A percentile compares a stretch with the other conserved stretches of the same genome.
These are phyloP conservation scores for Lacanobia oleracea DNA, from an alignment of 2,888 invertebrate species.

Conservation along the genomic window DNA sequence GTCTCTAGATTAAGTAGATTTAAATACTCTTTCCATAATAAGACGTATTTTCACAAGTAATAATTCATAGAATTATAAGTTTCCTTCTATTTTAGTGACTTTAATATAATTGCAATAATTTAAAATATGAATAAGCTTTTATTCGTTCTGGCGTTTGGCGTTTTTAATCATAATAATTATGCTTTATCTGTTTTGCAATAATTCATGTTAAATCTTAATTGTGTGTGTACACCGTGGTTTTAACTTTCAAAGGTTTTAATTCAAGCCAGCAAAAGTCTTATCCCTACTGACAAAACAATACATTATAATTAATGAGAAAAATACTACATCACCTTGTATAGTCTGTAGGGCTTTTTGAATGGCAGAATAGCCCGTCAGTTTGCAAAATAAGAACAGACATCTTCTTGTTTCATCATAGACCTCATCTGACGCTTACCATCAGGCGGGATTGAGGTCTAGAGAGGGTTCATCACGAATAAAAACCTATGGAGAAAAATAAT, in stretches of 20 bases:
- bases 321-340: constrained; percentile 2
- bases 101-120: constrained; percentile 42
- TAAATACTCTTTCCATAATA: not conserved
- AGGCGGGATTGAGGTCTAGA: not conserved
- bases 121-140: constrained; percentile 10
- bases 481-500: not conserved
- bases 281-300: not conserved
- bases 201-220: constrained; percentile 37
- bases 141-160: constrained; percentile 25
- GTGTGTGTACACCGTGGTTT: constrained; percentile 23
- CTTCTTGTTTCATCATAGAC: not conserved
- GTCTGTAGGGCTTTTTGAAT: not conserved
- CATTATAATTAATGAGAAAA: not conserved
- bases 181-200: constrained; percentile 26
- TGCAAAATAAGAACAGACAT: not conserved
- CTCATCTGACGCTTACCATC: not conserved
- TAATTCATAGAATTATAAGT: constrained; percentile 28
- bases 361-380: not conserved
- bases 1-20: constrained; percentile 31
- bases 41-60: constrained; percentile 45
- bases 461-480: not conserved
- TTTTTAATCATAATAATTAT: constrained; percentile 26
- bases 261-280: not conserved
- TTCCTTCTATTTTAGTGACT: constrained; percentile 1
- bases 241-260: not conserved